Evolutionary conservation across 1,140 invertebrate species (phyloP), one percentile per base, ranked within the genome.

Genomic region (Scaptomyza hsui): DNA sequence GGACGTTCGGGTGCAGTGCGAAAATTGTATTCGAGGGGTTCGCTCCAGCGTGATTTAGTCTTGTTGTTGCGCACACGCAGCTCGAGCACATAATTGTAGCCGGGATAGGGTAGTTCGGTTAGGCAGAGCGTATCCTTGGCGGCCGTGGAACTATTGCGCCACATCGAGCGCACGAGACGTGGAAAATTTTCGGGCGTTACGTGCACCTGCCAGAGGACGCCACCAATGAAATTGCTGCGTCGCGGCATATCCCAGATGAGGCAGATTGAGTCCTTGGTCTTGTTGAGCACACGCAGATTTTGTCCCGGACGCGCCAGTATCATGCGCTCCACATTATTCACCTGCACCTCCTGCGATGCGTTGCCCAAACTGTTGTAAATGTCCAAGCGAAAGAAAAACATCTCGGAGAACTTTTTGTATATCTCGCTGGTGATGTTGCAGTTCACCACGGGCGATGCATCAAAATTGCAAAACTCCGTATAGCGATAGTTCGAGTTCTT

Each of bases 1-100:
- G 85, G 85, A 1, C 56, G 62, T 12, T 75, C 76, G 12, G 80
- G 21, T 0, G 37, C 61, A 3, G 85, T 89, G 7, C 64, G 42
- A 13, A 89, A 89, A 5, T 32, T 13, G 18, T 75, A 78, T 4
- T 37, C 29, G 2, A 89, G 47, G 4, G 85, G 79, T 13, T 77
- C 63, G 24, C 85, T 89, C 70, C 67, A 89, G 12, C 74, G 67
- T 0, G 82, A 78, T 18, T 78, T 78, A 10, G 73, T 78, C 1
- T 70, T 70, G n/a, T 89, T 83, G 29, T 51, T 72, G 63, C 83
- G 83, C 51, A 89, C 83, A 48, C 78, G 78, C 52, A 88, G n/a
- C 13, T 49, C 57, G n/a, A 88, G 62, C 4, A 51, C 49, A 37
- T 88, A 88, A 16, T 68, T 69, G 42, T 88, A 88, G 18, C 75